These are phyloP conservation scores for Acanthaster planci DNA, from an alignment of 35 echinoderm and acorn worm genomes.

Conservation along the genomic window DNA sequence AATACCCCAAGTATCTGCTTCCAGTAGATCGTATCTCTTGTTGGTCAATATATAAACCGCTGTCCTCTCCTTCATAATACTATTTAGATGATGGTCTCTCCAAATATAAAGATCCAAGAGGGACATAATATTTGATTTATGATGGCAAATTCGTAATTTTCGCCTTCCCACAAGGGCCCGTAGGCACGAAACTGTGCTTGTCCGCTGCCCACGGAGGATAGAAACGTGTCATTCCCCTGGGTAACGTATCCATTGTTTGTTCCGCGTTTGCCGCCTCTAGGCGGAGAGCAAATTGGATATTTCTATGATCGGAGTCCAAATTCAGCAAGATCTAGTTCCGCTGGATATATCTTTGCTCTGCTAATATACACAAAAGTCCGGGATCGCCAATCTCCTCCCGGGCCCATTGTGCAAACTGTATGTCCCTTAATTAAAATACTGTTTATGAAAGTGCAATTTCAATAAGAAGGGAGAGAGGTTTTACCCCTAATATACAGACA, in stretches of 20 bases:
- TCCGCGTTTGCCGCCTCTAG: not conserved
- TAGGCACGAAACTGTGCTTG: not conserved
- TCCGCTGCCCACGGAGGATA: not conserved
- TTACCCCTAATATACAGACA: too few relatives aligned
- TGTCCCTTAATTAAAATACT: not conserved
- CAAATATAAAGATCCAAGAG: not conserved
- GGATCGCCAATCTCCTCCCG: not conserved
- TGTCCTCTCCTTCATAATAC: not conserved
- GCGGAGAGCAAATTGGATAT: constrained; percentile 17
- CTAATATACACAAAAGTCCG: not conserved
- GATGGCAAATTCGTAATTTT: constrained; percentile 8
- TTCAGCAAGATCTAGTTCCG: constrained; percentile 21
- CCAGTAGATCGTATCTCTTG: not conserved
- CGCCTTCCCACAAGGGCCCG: not conserved
- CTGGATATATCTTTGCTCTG: not conserved
- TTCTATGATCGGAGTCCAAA: not conserved
- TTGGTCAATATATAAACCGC: not conserved
- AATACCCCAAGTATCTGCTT: constrained; percentile 21
- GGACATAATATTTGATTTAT: constrained; percentile 21
- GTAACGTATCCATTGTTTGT: constrained; percentile 3
- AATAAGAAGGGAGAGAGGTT: not conserved
- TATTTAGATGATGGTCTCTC: not conserved
- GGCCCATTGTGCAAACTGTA: constrained; percentile 24
- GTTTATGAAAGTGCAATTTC: constrained; percentile 14
- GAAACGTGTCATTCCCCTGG: constrained; percentile 11